Base-by-base conservation (phyloP, 2,888 invertebrate species). In the Drosophila neutralis region DNA sequence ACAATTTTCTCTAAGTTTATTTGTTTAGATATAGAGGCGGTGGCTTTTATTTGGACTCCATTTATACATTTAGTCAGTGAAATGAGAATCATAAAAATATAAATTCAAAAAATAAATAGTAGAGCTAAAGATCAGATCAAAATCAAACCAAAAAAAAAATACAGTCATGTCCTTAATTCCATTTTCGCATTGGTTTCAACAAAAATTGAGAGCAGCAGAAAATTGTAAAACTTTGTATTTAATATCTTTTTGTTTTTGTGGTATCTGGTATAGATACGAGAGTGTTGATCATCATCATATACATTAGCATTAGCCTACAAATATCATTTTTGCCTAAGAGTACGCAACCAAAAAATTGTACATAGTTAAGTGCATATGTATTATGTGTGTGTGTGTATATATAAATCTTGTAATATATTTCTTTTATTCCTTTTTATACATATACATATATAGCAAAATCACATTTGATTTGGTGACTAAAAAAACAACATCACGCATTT, bases 31-130 rank as follows among this genome's bases (percentile, higher is more conserved):
- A 52, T 29, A 85, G 84, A 91, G 91, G 91, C 91, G 91, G 91
- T 91, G 91, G 91, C 91, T 87, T 91, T 91, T 89, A 88, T 81
- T 92, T 91, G 91, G 91, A 91, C 91, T 91, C 88, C 89, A 89
- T 90, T 91, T 91, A 83, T 74, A 88, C 80, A 81, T 83, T 88
- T 86, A 87, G 87, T 90, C 88, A 83, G 69, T 88, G 71, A 76
- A 81, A 79, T 60, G 40, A 83, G 70, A 65, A 52, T 48, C 11
- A 42, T 52, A 52, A 64, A 38, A 64, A 38, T 27, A 8, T 11
- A 48, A 8, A 51, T 48, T 8, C 0, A 29, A 54, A 24, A 35
- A 49, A 27, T 40, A 21, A 40, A 38, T 51, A 18, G 52, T 51
- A 40, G 18, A 68, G 52, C 40, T 59, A 52, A 53, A 11, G 24